Conservation (phyloP, 2,888 invertebrate species). For the Clivina fossor region DNA sequence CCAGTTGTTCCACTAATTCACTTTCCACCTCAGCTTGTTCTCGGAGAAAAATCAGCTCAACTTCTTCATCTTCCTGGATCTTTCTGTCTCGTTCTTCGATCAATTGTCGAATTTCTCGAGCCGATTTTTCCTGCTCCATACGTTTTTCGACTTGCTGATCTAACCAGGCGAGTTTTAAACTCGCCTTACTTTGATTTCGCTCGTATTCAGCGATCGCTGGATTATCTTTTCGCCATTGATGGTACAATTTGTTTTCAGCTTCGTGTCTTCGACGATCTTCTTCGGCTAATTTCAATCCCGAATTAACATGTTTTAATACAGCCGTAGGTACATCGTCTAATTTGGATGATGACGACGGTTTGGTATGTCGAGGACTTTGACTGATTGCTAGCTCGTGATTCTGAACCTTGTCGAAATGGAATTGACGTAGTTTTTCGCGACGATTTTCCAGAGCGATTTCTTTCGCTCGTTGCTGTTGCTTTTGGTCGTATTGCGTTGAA, state of each 20-base stretch:
- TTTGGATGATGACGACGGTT: constrained; percentile 33
- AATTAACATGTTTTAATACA: constrained; percentile 62
- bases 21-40: constrained; percentile 56
- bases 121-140: constrained; percentile 54
- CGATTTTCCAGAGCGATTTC: constrained; percentile 57
- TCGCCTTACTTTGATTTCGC: constrained; percentile 59
- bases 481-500: constrained; percentile 50
- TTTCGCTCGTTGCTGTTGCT: constrained; percentile 50
- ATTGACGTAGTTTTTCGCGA: constrained; percentile 60
- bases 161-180: constrained; percentile 67
- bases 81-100: constrained; percentile 47
- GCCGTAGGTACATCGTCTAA: constrained; percentile 58
- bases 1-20: constrained; percentile 48
- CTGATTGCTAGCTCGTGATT: constrained; percentile 58
- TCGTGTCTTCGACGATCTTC: constrained; percentile 62
- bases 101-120: constrained; percentile 47
- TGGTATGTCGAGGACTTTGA: constrained; percentile 28
- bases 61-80: constrained; percentile 48
- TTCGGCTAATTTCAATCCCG: constrained; percentile 61
- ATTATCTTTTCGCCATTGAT: constrained; percentile 66
- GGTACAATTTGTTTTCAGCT: constrained; percentile 66
- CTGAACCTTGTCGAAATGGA: constrained; percentile 62
- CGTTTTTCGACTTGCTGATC: constrained; percentile 58
- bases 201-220: constrained; percentile 63
- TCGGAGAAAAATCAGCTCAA: constrained; percentile 51